Evolutionary conservation across 2,888 invertebrate species (phyloP), one percentile per base, ranked within the genome.

Genomic region (Melieria omissa): DNA sequence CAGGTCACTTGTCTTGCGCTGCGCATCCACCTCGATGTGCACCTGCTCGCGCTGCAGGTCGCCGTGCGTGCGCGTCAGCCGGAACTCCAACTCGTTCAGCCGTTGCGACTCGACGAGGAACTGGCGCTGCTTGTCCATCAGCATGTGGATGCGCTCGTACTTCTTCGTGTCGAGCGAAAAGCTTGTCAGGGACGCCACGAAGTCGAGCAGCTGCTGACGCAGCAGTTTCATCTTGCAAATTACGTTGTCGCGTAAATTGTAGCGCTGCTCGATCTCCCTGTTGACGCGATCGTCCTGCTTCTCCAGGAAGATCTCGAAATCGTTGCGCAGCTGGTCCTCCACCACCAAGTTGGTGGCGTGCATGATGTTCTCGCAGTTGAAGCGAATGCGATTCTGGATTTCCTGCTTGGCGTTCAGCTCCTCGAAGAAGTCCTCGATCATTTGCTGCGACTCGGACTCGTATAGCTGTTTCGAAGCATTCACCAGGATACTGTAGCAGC

Each of bases 101-200:
- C 79, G 82, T 4, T 67, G 66, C 0, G 79, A 77, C 60, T 86
- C 86, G 0, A 65, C 72, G 6, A 81, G 76, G 45, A 85, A 85
- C 42, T 73, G 78, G 5, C 78, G 73, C 70, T 86, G 86, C 0
- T 83, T 81, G 16, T 85, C 80, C 69, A 81, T 82, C 5, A 82
- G 76, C 60, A 72, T 63, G 4, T 79, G 72, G 4, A 83, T 81
- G 3, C 80, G 78, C 61, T 83, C 82, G 42, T 83, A 81, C 44
- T 85, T 85, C 6, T 79, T 79, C 1, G 79, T 80, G 73, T 85
- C 84, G 10, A 85, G 70, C 1, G 81, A 75, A 4, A 79, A 77
- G 52, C 76, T 81, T 0, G 77, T 71, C 2, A 85, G 65, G 0
- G 79, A 75, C 0, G 77, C 77, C 0, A 83, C 76, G 52, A 83